A percentile compares a stretch with the other conserved stretches of the same genome.
Conservation (phyloP, 2,113 vertebrate species). For the Dissostichus mawsoni region DNA sequence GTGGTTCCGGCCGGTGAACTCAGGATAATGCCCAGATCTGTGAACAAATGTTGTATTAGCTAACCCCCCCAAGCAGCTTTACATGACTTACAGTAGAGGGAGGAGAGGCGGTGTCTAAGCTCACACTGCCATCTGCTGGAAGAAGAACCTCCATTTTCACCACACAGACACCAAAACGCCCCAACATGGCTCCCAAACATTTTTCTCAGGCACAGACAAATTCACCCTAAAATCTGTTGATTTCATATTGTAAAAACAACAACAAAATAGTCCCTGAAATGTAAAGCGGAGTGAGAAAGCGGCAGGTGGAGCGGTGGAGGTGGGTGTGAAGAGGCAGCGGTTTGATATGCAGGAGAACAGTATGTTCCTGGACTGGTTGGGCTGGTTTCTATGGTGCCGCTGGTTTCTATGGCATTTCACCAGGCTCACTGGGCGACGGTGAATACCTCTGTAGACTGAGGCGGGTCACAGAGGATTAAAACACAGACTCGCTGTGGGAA, state of each 20-base stretch:
- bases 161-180: constrained; percentile 37
- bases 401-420: constrained; percentile 55
- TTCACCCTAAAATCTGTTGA: neutral
- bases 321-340: rapidly evolving
- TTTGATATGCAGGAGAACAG: constrained; percentile 8
- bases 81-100: constrained; percentile 68
- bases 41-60: constrained; percentile 67
- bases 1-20: constrained; percentile 38
- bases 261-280: too few species aligned
- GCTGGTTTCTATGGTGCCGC: constrained; percentile 66
- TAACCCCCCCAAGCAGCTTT: constrained; percentile 51
- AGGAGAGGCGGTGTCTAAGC: constrained; percentile 11
- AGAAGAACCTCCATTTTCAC: neutral
- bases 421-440: constrained; percentile 26
- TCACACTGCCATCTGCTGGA: constrained; percentile 67
- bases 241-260: neutral
- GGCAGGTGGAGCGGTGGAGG: neutral
- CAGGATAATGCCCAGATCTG: constrained; percentile 60
- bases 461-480: constrained; percentile 1
- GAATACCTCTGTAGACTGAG: constrained; percentile 51
- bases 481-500: neutral
- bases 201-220: neutral
- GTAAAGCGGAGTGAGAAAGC: neutral
- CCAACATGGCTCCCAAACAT: constrained; percentile 53
- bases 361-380: constrained; percentile 50